Evolutionary conservation across 2,888 invertebrate genomes (phyloP), one percentile per base, ranked within the genome.

Genomic region (Acleris laterana): DNA sequence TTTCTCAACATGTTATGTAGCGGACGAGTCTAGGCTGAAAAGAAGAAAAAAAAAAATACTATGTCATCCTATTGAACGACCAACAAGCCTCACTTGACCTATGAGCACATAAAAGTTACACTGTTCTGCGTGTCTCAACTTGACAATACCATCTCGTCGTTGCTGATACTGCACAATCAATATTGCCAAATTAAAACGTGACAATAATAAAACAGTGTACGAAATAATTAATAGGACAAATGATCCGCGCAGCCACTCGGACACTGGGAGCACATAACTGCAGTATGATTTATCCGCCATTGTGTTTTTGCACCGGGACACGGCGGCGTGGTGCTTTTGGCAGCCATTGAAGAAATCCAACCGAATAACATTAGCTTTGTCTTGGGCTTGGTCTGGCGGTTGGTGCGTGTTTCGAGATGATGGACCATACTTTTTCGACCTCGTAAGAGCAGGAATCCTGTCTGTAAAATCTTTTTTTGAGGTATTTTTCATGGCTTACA

Each of bases 291-390:
- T 72, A 75, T 76, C 56, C 53, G 42, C 75, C 72, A 76, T 79
- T 78, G 79, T 79, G 61, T 55, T 65, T 62, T 57, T 66, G 56
- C 46, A n/a, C 38, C 38, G 38, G 38, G 38, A 11, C 16, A 20
- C 74, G 72, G 64, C 70, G 69, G 76, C 75, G 80, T 76, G 81
- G 76, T 76, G 71, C 64, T 74, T 74, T 72, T 72, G 75, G 71
- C 44, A 28, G 44, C 28, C 49, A 56, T 38, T 16, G 42, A 42
- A 55, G 55, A 55, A 55, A 22, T 22, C 20, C 42, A 13, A 17
- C 4, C n/a, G 38, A 42, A 55, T 53, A 4, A 20, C 19, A 55
- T 55, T 42, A 42, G 55, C 42, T 46, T 17, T 46, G 46, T 46
- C 32, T 32, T 17, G n/a, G 5, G 7, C 16, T 5, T 46, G 46